A percentile compares a stretch with the other conserved stretches of the same genome.
These are phyloP conservation scores for Cosmia pyralina DNA, from an alignment of 2,888 invertebrate species.

Conservation along the genomic window DNA sequence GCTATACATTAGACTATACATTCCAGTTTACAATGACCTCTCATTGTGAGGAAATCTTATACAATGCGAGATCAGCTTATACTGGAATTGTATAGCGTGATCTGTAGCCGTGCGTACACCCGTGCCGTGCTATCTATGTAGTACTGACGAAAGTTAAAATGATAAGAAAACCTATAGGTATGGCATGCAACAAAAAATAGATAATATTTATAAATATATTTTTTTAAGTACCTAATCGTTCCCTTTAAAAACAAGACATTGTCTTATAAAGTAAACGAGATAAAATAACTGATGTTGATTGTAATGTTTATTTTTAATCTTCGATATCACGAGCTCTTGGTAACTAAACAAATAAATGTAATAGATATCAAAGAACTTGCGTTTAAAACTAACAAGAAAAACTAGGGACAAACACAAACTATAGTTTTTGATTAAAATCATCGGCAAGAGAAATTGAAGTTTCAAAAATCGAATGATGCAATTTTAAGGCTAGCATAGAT, in stretches of 20 bases:
- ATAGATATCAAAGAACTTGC: slow-evolving; percentile 6
- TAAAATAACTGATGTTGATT: slow-evolving; percentile 44
- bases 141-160: neutral
- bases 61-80: too few species aligned
- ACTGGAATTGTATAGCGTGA: too few species aligned
- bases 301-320: slow-evolving; percentile 43
- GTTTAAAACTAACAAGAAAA: neutral
- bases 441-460: neutral
- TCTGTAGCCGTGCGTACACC: too few species aligned
- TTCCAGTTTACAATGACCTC: too few species aligned
- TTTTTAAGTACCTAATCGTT: neutral
- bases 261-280: slow-evolving; percentile 35
- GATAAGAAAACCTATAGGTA: neutral
- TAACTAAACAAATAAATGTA: slow-evolving; percentile 35
- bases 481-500: neutral
- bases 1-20: too few species aligned
- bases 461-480: neutral
- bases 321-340: slow-evolving; percentile 27
- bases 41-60: too few species aligned
- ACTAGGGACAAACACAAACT: neutral
- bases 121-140: too few species aligned
- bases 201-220: too few species aligned
- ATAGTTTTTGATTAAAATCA: neutral
- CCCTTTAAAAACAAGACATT: neutral
- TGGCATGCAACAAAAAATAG: too few species aligned